Conservation (phyloP, 2,888 invertebrate genomes). For the Saturnia pavonia region DNA sequence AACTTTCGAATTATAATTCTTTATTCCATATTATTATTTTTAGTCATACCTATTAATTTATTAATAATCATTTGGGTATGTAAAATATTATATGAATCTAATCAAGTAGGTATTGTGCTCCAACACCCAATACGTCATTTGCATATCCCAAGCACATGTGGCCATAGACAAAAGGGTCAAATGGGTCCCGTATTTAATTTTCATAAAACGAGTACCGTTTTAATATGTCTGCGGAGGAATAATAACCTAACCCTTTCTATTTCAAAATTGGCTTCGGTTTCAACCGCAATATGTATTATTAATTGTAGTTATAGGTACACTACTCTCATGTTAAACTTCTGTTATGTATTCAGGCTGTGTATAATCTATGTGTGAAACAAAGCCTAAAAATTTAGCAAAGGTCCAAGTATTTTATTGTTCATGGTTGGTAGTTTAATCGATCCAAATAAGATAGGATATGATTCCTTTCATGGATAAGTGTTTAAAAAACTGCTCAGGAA, state of each 20-base stretch:
- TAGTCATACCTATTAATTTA: background rate
- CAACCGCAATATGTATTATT: conserved; percentile 53
- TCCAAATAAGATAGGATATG: background rate
- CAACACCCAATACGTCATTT: conserved; percentile 75
- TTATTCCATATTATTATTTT: background rate
- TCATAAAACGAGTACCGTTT: conserved; percentile 76
- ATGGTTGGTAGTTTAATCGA: background rate
- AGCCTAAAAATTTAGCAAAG: background rate
- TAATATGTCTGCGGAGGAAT: conserved; percentile 74
- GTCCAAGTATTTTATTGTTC: background rate
- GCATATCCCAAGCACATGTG: conserved; percentile 79
- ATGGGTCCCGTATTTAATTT: conserved; percentile 77
- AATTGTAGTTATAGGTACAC: conserved; percentile 32
- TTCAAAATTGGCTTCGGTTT: conserved; percentile 66
- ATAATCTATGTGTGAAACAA: background rate
- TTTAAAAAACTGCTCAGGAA: background rate
- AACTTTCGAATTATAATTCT: background rate
- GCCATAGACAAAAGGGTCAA: conserved; percentile 74
- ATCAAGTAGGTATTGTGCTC: conserved; percentile 60
- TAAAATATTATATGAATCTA: conserved; percentile 34
- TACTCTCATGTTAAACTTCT: background rate
- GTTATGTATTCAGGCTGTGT: conserved; percentile 6
- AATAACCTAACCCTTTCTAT: conserved; percentile 73
- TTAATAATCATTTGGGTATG: background rate
- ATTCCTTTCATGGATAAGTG: too few species aligned